Evolutionary conservation across 2,888 invertebrate genomes (phyloP).

Genomic region (Bembecia ichneumoniformis): DNA sequence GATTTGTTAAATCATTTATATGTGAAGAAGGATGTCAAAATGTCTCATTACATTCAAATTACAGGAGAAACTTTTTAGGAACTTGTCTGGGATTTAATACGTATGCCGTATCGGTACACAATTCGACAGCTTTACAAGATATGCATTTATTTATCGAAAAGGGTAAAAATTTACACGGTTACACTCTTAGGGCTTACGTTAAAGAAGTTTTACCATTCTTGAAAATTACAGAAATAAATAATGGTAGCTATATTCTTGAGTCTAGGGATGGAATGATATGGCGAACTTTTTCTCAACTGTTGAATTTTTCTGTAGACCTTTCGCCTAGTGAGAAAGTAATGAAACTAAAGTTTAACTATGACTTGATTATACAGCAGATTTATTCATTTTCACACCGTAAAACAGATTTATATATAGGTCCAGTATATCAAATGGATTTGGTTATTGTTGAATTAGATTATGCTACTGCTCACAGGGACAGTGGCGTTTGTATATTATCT

Average conservation of each 20-base stretch:
- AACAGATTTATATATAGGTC: slow-evolving; percentile 42
- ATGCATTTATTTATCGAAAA: slow-evolving; percentile 38
- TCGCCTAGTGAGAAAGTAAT: slow-evolving; percentile 22
- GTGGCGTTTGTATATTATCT: slow-evolving; percentile 52
- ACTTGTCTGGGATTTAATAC: slow-evolving; percentile 45
- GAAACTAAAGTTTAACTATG: slow-evolving; percentile 37
- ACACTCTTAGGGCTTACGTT: slow-evolving; percentile 27
- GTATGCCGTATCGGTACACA: slow-evolving; percentile 18
- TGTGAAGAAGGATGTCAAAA: slow-evolving; percentile 42
- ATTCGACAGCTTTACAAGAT: slow-evolving; percentile 11
- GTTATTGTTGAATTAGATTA: slow-evolving; percentile 44
- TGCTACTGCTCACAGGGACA: slow-evolving; percentile 41
- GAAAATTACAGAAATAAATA: slow-evolving; percentile 20
- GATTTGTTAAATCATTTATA: slow-evolving; percentile 28
- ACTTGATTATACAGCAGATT: slow-evolving; percentile 35
- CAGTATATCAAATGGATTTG: slow-evolving; percentile 51
- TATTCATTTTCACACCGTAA: slow-evolving; percentile 41
- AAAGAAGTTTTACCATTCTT: slow-evolving; percentile 39
- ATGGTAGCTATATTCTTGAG: slow-evolving; percentile 30
- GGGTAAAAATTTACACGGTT: slow-evolving; percentile 41
- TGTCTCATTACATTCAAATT: slow-evolving; percentile 30
- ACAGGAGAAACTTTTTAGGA: slow-evolving; percentile 34
- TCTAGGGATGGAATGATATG: slow-evolving; percentile 50
- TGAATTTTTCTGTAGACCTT: slow-evolving; percentile 52
- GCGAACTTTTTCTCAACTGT: slow-evolving; percentile 36